Base-by-base conservation (phyloP, 1,140 invertebrate species). In the Chymomyza costata region DNA sequence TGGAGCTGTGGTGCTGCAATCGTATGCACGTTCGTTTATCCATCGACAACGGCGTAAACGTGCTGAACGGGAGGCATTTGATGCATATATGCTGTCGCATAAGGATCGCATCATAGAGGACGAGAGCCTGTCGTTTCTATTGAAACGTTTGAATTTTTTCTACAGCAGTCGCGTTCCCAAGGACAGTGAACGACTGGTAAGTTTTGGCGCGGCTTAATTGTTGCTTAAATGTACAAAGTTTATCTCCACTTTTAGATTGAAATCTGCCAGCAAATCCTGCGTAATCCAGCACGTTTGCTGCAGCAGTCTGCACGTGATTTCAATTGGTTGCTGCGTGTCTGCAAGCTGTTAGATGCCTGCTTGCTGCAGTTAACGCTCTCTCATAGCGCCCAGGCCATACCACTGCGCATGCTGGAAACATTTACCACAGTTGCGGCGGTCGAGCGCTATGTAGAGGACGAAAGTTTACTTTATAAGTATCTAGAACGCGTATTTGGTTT, bases 371-470 rank as follows among this genome's bases (percentile, higher is more conserved):
- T 86, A 32, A 50, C 62, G 8, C 44, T 61, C 3, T 54, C 81
- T 53, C 48, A 80, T 11, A 58, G 60, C 80, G 86, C 86, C 56
- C 86, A 93, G 68, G 92, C 93, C n/a, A 90, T 93, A 49, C 92
- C 93, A 1, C 86, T 95, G 28, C 87, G 93, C 69, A 91, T 93
- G 83, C 78, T 94, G 68, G 93, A 95, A 85, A 89, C 92, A n/a
- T 94, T 93, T 57, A 93, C 93, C 25, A 89, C 88, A 41, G 81
- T 86, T 6, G 85, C 90, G 10, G 85, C 88, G 3, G 87, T 88
- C 3, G 87, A 89, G 54, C 73, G 86, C 11, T 82, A 87, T 31
- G 78, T 90, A 58, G 86, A 86, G 70, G 87, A 87, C 66, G 84
- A 88, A 60, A 44, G 85, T 1, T 60, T 78, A 48, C 50, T 86